Evolutionary conservation across 30 jellyfish, hydroid and myxozoan species (phyloP).

Genomic region (Chrysaora quinquecirrha): DNA sequence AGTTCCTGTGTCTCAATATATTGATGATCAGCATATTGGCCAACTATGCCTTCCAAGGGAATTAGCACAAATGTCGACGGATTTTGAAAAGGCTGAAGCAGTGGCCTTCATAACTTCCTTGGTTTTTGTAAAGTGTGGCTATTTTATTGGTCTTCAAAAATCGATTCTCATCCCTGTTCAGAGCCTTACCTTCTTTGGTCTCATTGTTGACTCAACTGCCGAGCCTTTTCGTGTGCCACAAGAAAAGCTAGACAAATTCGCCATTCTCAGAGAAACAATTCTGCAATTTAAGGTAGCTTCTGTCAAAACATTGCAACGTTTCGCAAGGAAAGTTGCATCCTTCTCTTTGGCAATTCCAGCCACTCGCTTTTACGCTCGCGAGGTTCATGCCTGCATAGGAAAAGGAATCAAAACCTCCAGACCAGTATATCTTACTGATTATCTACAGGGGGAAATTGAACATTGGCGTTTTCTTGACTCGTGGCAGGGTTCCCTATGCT

Average conservation of each 20-base stretch:
- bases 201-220: neutral
- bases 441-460: neutral
- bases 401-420: neutral
- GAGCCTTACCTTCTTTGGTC: neutral
- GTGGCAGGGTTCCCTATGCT: constrained; percentile 5
- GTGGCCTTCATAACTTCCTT: too few relatives aligned
- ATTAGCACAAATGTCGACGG: neutral
- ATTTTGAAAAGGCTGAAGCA: neutral
- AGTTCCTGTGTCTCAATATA: constrained; percentile 13
- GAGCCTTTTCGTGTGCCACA: neutral
- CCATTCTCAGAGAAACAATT: neutral
- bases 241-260: neutral
- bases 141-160: too few relatives aligned
- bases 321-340: constrained; percentile 2
- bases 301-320: too few relatives aligned
- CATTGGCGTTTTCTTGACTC: constrained; percentile 12
- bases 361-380: neutral
- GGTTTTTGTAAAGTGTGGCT: too few relatives aligned
- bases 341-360: constrained; percentile 24
- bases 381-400: neutral
- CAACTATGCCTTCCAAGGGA: neutral
- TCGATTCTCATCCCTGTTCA: too few relatives aligned
- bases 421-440: neutral
- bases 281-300: neutral
- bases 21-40: constrained; percentile 8